Evolutionary conservation across 1,140 invertebrate species (phyloP).

Genomic region (Piezodorus guildinii): DNA sequence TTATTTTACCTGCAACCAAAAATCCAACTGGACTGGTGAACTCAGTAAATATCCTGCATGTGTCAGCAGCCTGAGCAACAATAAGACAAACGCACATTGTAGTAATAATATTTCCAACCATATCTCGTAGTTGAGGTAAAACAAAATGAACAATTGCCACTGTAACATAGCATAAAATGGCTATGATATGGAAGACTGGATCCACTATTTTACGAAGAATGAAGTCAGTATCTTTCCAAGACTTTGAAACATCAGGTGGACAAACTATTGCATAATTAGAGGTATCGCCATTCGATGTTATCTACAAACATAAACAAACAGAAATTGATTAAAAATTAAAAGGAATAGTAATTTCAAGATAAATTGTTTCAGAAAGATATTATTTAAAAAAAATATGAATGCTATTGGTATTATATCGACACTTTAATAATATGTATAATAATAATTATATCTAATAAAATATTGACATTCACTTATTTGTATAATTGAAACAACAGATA

Average conservation of each 20-base stretch:
- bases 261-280: slow-evolving; percentile 59
- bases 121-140: slow-evolving; percentile 65
- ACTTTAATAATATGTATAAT: too few relatives aligned
- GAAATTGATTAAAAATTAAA: background rate
- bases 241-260: slow-evolving; percentile 47
- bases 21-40: slow-evolving; percentile 66
- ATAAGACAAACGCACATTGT: slow-evolving; percentile 65
- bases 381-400: too few relatives aligned
- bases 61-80: slow-evolving; percentile 57
- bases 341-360: too few relatives aligned
- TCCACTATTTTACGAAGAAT: slow-evolving; percentile 59
- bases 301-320: slow-evolving; percentile 18
- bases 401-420: too few relatives aligned
- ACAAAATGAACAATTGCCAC: slow-evolving; percentile 73
- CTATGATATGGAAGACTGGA: slow-evolving; percentile 58
- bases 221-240: slow-evolving; percentile 59
- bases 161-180: slow-evolving; percentile 55
- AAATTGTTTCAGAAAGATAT: too few relatives aligned
- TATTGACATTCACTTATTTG: too few relatives aligned
- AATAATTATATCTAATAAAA: too few relatives aligned
- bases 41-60: slow-evolving; percentile 66
- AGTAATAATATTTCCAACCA: slow-evolving; percentile 71
- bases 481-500: too few relatives aligned
- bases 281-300: slow-evolving; percentile 30
- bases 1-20: slow-evolving; percentile 52